These are phyloP conservation scores for Phyllotreta striolata DNA, from an alignment of 2,888 invertebrate species.

Conservation along the genomic window DNA sequence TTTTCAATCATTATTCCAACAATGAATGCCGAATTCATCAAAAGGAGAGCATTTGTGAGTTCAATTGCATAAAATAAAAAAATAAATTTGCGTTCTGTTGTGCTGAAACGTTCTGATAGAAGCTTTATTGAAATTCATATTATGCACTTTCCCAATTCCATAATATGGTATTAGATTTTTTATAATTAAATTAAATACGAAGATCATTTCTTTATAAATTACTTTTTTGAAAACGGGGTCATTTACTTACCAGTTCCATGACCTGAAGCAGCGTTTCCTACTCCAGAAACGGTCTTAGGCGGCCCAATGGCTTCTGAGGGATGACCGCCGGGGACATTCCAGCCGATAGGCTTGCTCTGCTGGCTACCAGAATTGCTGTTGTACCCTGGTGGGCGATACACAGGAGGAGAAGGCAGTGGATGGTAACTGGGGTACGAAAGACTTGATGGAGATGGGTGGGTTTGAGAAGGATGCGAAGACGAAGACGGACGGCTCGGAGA, in stretches of 20 bases:
- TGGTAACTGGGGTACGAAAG: conserved; percentile 30
- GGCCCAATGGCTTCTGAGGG: conserved; percentile 32
- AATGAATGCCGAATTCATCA: too few relatives aligned
- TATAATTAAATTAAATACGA: too few relatives aligned
- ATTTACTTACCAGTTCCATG: conserved; percentile 17
- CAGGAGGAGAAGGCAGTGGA: conserved; percentile 27
- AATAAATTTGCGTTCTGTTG: too few relatives aligned
- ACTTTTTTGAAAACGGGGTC: too few relatives aligned
- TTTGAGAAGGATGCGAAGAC: conserved; percentile 24
- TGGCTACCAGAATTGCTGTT: conserved; percentile 9
- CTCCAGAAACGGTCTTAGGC: conserved; percentile 26
- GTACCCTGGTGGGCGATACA: conserved; percentile 32
- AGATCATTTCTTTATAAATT: too few relatives aligned
- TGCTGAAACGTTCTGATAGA: too few relatives aligned
- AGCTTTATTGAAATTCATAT: too few relatives aligned
- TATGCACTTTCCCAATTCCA: neutral
- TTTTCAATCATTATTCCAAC: too few relatives aligned
- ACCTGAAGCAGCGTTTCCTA: conserved; percentile 16
- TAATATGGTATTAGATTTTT: neutral
- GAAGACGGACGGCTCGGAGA: conserved; percentile 13
- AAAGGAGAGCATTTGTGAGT: too few relatives aligned
- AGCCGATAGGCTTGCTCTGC: conserved; percentile 30
- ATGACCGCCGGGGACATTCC: conserved; percentile 10
- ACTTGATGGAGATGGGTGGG: conserved; percentile 21
- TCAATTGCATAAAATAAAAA: too few relatives aligned